These are phyloP conservation scores for Motacilla tschutschensis DNA, from an alignment of 2,113 vertebrate species.

Conservation along the genomic window DNA sequence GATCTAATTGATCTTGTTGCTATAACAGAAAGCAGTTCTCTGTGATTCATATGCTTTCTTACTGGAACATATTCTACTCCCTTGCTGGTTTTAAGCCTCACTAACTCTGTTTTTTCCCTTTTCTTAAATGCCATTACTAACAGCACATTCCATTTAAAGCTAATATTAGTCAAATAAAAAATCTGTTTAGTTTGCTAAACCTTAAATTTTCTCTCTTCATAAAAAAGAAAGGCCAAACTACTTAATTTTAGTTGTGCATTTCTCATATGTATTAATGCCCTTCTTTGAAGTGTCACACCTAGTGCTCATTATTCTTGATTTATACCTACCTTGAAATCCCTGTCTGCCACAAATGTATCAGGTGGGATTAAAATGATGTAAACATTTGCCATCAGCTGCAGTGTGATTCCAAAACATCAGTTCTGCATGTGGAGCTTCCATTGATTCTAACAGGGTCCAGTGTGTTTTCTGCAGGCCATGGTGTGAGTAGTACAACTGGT, in stretches of 20 bases:
- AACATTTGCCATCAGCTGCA: neutral
- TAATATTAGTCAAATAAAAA: slow-evolving; percentile 63
- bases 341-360: neutral
- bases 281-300: neutral
- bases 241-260: slow-evolving; percentile 7
- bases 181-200: neutral
- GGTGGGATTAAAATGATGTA: neutral
- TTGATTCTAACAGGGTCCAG: neutral
- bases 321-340: neutral
- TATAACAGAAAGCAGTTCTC: slow-evolving; percentile 54
- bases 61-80: slow-evolving; percentile 31
- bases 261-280: neutral
- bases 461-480: neutral
- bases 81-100: slow-evolving; percentile 38
- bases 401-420: neutral
- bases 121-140: slow-evolving; percentile 60
- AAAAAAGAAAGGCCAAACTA: slow-evolving; percentile 1
- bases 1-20: slow-evolving; percentile 55
- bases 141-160: slow-evolving; percentile 52
- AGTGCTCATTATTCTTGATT: neutral
- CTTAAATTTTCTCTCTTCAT: slow-evolving; percentile 16
- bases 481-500: neutral
- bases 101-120: slow-evolving; percentile 45
- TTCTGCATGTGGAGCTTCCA: neutral
- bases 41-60: slow-evolving; percentile 47